These are phyloP conservation scores for Hyles euphorbiae DNA, from an alignment of 1,140 invertebrate species.

Conservation along the genomic window DNA sequence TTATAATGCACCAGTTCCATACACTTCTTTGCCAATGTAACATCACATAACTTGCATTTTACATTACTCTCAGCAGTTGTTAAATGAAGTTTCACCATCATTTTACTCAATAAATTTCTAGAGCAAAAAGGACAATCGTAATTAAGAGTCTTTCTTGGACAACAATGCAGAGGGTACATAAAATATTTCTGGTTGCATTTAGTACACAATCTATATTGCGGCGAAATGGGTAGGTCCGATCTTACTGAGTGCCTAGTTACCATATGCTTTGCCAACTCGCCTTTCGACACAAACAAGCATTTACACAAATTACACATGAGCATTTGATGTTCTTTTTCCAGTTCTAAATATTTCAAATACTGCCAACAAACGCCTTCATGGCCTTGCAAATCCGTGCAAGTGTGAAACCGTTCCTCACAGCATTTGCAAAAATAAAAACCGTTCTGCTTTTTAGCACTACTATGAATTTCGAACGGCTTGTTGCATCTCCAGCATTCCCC, in stretches of 20 bases:
- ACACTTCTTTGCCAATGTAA: constrained; percentile 13
- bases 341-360: not conserved
- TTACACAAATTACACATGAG: not conserved
- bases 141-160: not conserved
- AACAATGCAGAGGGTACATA: not conserved
- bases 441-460: not conserved
- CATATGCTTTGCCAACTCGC: not conserved
- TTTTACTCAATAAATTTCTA: not conserved
- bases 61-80: constrained; percentile 6
- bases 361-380: not conserved
- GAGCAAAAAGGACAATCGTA: not conserved
- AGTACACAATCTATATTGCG: not conserved
- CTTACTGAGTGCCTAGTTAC: not conserved
- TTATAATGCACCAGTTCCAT: constrained; percentile 24
- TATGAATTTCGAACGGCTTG: constrained; percentile 6
- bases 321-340: not conserved
- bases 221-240: constrained; percentile 3
- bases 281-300: not conserved
- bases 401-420: not conserved
- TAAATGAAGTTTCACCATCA: not conserved
- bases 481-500: constrained; percentile 12
- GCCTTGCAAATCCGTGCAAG: not conserved
- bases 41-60: constrained; percentile 23
- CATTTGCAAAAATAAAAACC: not conserved
- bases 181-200: not conserved